Evolutionary conservation across 1,140 invertebrate genomes (phyloP).

Genomic region (Danaus melanippus): DNA sequence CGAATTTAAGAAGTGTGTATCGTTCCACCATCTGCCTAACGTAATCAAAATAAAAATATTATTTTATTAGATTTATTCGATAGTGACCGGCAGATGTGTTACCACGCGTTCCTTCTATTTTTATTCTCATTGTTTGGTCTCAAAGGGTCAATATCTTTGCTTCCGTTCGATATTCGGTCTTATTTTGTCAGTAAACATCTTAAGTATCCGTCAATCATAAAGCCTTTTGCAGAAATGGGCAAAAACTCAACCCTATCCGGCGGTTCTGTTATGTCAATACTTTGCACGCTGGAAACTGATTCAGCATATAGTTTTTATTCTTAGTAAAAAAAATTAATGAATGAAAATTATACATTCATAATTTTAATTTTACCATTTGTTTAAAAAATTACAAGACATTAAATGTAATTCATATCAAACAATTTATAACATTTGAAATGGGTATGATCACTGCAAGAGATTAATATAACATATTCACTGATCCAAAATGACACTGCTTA

Average conservation of each 20-base stretch:
- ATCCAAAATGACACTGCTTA: no score
- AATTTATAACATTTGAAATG: constrained; percentile 1
- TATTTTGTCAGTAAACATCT: constrained; percentile 61
- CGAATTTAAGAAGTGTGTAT: background rate
- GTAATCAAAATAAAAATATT: constrained; percentile 72
- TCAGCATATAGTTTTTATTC: constrained; percentile 11
- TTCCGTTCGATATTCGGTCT: constrained; percentile 56
- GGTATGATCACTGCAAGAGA: background rate
- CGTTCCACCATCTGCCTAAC: constrained; percentile 62
- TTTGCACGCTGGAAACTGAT: constrained; percentile 8
- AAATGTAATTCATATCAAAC: no score
- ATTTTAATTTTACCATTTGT: no score
- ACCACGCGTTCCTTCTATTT: constrained; percentile 59
- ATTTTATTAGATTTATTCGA: constrained; percentile 71
- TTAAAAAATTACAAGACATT: no score
- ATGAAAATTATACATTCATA: no score
- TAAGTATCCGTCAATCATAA: constrained; percentile 48
- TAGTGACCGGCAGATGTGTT: constrained; percentile 66
- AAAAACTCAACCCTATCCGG: constrained; percentile 21
- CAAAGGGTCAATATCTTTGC: constrained; percentile 61
- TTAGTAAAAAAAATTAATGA: background rate
- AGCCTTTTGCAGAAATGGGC: constrained; percentile 35
- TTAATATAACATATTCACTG: no score
- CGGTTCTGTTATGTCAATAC: constrained; percentile 18
- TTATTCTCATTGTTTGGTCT: constrained; percentile 61